Base-by-base conservation (phyloP, 2,797 vertebrate species). In the Mus spretus region DNA sequence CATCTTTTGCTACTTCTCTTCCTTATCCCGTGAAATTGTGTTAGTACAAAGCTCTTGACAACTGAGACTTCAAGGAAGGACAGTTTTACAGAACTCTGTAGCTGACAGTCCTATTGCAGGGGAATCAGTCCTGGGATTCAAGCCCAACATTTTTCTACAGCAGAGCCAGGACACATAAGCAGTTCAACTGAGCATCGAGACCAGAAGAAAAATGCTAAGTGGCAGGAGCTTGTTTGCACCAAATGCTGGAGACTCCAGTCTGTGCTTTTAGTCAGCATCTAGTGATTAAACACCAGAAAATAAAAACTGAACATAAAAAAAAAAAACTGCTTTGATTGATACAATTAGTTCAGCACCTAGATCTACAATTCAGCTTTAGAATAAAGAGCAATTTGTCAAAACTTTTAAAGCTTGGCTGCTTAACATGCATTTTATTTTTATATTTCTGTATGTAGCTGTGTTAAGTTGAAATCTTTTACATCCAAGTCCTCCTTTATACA, bases 81-180 rank as follows among this genome's bases (percentile, higher is more conserved):
- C 55, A 90, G 44, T 95, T 97, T 97, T 91, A 89, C 67, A 91
- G 74, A 96, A 93, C 77, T 95, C 85, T 91, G 74, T 93, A 96
- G 75, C 84, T 96, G 82, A 84, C 81, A 97, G 15, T 94, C 47
- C 31, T 86, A 24, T 89, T 90, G 75, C 63, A 63, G 63, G 89
- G 61, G 28, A 96, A 96, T 94, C 84, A 93, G 6, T 90, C 88
- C 91, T 94, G 96, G 94, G 91, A 97, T 92, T 90, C 1, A 12
- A 93, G 96, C 90, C 84, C 53, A 59, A 67, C 75, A 78, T 95
- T 92, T 96, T 63, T 95, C 89, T 92, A 93, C 15, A 93, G 55
- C 75, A 94, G 67, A 90, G 87, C 89, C 93, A 94, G 90, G 26
- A 70, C 44, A 93, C n/a, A 83, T 84, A 89, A 92, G 59, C 57